Conservation (phyloP, 2,888 invertebrate species). For the Scrobipalpa costella region DNA sequence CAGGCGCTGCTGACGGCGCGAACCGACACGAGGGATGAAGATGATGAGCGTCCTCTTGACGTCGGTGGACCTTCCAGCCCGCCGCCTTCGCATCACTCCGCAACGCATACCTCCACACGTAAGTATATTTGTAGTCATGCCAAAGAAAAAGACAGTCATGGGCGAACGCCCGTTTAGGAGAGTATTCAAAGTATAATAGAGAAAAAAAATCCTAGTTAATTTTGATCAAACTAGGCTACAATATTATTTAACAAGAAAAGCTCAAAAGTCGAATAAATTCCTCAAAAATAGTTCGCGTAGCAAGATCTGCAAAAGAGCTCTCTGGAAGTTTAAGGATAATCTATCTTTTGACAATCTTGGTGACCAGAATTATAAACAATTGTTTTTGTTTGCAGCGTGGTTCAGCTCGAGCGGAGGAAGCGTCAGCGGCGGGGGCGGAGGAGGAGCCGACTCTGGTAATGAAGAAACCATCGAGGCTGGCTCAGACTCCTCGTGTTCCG, state of each 20-base stretch:
- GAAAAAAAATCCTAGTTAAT: neutral
- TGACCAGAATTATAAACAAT: neutral
- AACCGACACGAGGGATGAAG: conserved; percentile 85
- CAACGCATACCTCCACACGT: conserved; percentile 66
- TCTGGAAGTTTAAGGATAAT: too few relatives aligned
- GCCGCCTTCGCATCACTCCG: conserved; percentile 83
- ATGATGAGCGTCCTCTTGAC: conserved; percentile 92
- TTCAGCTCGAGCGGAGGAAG: conserved; percentile 84
- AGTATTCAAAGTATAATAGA: too few relatives aligned
- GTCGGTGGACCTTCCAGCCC: conserved; percentile 94
- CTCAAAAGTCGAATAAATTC: too few relatives aligned
- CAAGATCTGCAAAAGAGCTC: too few relatives aligned
- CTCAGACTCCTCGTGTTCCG: conserved; percentile 88
- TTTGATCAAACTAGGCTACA: too few relatives aligned
- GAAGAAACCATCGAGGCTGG: conserved; percentile 85
- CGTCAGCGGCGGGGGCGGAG: conserved; percentile 75
- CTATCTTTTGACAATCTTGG: too few relatives aligned
- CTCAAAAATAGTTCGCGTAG: too few relatives aligned
- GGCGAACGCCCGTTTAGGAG: too few relatives aligned
- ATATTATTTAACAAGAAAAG: too few relatives aligned
- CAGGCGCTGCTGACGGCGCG: conserved; percentile 89
- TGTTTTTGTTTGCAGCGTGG: conserved; percentile 77
- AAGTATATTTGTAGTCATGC: conserved; percentile 49
- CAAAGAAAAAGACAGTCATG: too few relatives aligned
- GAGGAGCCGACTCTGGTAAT: conserved; percentile 77